phyloP scores from a whole-genome alignment of 2,797 vertebrate genomes.

The Harpagifer antarcticus region DNA sequence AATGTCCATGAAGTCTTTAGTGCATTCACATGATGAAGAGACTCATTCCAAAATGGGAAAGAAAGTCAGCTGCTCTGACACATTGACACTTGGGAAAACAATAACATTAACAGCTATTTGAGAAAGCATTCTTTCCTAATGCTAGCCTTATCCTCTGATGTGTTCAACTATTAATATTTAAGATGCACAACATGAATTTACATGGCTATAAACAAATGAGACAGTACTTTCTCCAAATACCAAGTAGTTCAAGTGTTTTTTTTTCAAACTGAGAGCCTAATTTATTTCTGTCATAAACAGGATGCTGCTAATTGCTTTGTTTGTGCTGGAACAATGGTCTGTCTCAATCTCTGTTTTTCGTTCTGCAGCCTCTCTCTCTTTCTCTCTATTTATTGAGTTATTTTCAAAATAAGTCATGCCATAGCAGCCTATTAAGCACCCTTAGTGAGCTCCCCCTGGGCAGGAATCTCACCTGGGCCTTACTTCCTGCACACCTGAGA shows the following conservation, averaged over 20 bases:
- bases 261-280: not conserved
- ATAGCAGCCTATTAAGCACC: not conserved
- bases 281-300: conserved; percentile 51
- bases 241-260: conserved; percentile 3
- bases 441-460: not conserved
- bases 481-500: not conserved
- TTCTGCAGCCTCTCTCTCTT: no score
- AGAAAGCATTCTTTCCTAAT: not conserved
- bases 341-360: no score
- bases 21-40: conserved; percentile 26
- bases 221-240: not conserved
- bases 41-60: conserved; percentile 25
- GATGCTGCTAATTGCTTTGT: conserved; percentile 56
- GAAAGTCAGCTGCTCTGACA: conserved; percentile 12
- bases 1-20: conserved; percentile 49
- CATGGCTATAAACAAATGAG: conserved; percentile 22
- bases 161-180: not conserved
- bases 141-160: not conserved
- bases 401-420: not conserved
- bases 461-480: no score
- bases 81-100: conserved; percentile 5
- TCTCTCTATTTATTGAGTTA: not conserved
- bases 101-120: conserved; percentile 8
- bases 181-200: conserved; percentile 1
- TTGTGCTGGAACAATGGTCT: conserved; percentile 39